These are phyloP conservation scores for Smittia sp. DNA, from an alignment of 2,888 invertebrate species.

Conservation along the genomic window DNA sequence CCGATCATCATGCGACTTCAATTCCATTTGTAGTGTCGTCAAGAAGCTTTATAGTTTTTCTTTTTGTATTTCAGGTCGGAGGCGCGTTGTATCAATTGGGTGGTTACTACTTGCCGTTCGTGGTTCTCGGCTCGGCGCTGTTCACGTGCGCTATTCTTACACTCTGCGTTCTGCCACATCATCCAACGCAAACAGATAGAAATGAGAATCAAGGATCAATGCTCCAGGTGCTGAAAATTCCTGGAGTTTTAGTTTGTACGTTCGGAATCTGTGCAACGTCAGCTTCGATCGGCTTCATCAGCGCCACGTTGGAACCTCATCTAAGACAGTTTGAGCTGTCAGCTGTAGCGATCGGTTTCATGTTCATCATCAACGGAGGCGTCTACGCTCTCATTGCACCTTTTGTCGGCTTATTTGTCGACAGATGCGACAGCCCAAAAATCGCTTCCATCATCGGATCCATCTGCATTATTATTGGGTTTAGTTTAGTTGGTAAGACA, in stretches of 20 bases:
- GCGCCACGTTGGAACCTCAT: conserved; percentile 86
- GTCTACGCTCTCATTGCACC: conserved; percentile 78
- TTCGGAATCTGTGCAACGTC: conserved; percentile 73
- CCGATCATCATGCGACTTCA: not conserved
- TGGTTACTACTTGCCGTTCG: conserved; percentile 78
- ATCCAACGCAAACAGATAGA: conserved; percentile 58
- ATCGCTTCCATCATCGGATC: conserved; percentile 63
- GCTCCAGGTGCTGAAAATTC: conserved; percentile 64
- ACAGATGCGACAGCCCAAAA: conserved; percentile 66
- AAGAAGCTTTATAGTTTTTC: not conserved
- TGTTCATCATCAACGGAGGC: conserved; percentile 82
- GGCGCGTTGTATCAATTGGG: conserved; percentile 77
- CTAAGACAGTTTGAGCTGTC: conserved; percentile 55
- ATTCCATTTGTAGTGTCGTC: too few species aligned
- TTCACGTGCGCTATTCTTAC: conserved; percentile 74
- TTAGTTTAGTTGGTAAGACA: conserved; percentile 52
- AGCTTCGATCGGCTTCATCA: conserved; percentile 81
- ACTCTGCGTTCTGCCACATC: conserved; percentile 67
- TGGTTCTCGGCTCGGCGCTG: conserved; percentile 70
- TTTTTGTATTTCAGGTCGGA: conserved; percentile 57
- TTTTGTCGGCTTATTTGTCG: conserved; percentile 76
- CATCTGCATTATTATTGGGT: conserved; percentile 64
- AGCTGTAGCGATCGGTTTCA: conserved; percentile 55
- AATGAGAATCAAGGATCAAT: conserved; percentile 62
- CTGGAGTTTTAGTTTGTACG: conserved; percentile 69